phyloP scores from a whole-genome alignment of 1,140 invertebrate species.

The Drosophila sproati region DNA sequence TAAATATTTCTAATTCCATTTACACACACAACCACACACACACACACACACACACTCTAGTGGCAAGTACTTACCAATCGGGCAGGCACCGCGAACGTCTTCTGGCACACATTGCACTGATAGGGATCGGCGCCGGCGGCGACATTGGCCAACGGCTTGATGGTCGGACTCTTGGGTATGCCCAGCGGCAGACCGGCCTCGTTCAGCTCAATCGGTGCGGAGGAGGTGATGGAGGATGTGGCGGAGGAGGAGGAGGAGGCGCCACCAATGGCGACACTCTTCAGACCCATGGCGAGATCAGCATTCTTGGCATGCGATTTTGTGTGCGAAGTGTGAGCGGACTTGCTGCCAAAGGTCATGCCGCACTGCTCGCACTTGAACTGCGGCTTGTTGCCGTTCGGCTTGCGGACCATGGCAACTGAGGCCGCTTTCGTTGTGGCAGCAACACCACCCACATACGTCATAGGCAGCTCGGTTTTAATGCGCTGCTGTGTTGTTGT shows the following conservation, averaged over 20 bases:
- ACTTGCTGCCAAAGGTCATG: constrained; percentile 87
- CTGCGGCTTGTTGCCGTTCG: constrained; percentile 69
- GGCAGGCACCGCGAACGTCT: constrained; percentile 96
- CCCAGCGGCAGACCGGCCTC: constrained; percentile 70
- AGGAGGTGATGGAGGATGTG: constrained; percentile 14
- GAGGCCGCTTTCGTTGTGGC: constrained; percentile 6
- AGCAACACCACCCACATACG: constrained; percentile 25
- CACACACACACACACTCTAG: too few relatives aligned
- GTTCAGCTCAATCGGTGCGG: constrained; percentile 60
- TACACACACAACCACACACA: too few relatives aligned
- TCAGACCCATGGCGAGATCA: constrained; percentile 38
- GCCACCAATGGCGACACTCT: not conserved
- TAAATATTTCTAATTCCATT: too few relatives aligned
- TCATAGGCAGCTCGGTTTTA: constrained; percentile 48
- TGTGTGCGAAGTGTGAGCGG: constrained; percentile 87
- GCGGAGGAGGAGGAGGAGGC: not conserved
- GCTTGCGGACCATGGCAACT: constrained; percentile 47
- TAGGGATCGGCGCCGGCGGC: constrained; percentile 89
- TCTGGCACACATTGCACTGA: constrained; percentile 95
- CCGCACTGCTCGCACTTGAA: constrained; percentile 87
- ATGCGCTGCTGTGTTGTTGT: constrained; percentile 38
- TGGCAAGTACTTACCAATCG: constrained; percentile 88
- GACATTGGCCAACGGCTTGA: constrained; percentile 80
- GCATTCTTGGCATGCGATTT: constrained; percentile 85
- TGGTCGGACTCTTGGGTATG: constrained; percentile 77